A percentile compares a stretch with the other conserved stretches of the same genome.
Conservation (phyloP, 1,140 invertebrate genomes). For the Solenopsis invicta region DNA sequence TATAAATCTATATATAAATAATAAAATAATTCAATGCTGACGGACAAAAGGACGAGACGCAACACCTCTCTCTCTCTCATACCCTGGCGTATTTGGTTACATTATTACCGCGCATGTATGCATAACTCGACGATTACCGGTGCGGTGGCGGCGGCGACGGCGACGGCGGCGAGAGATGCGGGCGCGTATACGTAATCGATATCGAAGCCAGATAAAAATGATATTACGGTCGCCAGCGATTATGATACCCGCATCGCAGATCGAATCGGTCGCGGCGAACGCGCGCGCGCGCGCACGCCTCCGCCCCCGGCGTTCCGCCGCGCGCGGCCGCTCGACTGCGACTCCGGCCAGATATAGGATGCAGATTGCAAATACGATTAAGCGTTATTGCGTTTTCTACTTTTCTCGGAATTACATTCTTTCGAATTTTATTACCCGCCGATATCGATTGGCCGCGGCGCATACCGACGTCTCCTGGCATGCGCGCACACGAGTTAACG, state of each 20-base stretch:
- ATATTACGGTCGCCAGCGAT: constrained; percentile 59
- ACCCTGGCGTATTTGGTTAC: constrained; percentile 43
- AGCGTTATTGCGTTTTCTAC: constrained; percentile 63
- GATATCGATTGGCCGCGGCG: constrained; percentile 53
- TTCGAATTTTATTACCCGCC: constrained; percentile 63
- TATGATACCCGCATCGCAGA: constrained; percentile 61
- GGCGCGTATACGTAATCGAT: constrained; percentile 53
- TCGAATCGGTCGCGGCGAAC: constrained; percentile 31
- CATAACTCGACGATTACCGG: constrained; percentile 33
- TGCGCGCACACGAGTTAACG: constrained; percentile 44
- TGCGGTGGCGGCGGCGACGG: neutral
- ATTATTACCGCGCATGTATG: constrained; percentile 38
- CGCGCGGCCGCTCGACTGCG: neutral
- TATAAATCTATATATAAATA: no score
- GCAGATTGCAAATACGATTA: constrained; percentile 64
- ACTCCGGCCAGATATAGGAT: constrained; percentile 44
- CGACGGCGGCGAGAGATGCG: constrained; percentile 23
- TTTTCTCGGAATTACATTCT: constrained; percentile 63
- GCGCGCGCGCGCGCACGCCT: neutral
- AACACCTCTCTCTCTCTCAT: neutral
- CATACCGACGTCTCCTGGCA: constrained; percentile 25
- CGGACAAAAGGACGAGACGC: neutral
- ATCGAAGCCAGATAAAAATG: constrained; percentile 63
- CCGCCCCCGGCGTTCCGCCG: neutral
- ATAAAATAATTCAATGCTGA: no score